Percentiles rank a stretch among this genome's conserved stretches.
These are phyloP conservation scores for Leptinotarsa lineolata DNA, from an alignment of 1,140 invertebrate genomes.

Conservation along the genomic window DNA sequence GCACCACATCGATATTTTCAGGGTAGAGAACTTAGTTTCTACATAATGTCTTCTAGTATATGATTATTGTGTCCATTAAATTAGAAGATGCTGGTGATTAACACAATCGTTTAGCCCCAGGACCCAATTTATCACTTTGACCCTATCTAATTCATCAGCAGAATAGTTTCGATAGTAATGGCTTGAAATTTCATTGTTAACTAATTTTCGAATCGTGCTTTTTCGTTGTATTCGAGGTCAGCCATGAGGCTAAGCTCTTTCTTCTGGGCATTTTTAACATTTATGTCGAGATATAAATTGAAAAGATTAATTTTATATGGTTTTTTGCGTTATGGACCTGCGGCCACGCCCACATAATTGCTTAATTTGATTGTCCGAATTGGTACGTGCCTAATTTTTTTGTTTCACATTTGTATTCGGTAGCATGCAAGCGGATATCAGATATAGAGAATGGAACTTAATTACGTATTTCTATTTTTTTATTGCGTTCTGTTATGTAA, in stretches of 20 bases:
- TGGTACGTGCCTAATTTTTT: conserved; percentile 6
- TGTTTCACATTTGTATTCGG: background rate
- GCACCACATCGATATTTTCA: background rate
- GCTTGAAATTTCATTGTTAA: conserved; percentile 17
- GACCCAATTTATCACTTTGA: conserved; percentile 14
- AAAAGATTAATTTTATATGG: conserved; percentile 16
- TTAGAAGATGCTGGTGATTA: conserved; percentile 8
- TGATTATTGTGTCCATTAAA: conserved; percentile 5
- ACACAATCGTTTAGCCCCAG: conserved; percentile 10
- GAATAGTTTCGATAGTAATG: conserved; percentile 16
- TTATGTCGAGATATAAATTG: conserved; percentile 20
- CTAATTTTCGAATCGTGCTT: conserved; percentile 19
- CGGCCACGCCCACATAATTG: conserved; percentile 6
- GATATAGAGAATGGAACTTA: background rate
- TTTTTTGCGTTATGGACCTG: conserved; percentile 6
- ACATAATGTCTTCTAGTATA: background rate
- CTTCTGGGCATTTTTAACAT: conserved; percentile 20
- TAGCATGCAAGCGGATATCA: background rate
- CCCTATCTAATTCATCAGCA: conserved; percentile 2
- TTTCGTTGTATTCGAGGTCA: conserved; percentile 17
- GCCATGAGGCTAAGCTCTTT: background rate
- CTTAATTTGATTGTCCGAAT: conserved; percentile 7
- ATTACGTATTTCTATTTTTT: background rate
- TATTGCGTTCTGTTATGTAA: background rate
- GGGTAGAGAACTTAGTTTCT: background rate